These are phyloP conservation scores for Rhynchomys soricoides DNA, from an alignment of 2,113 vertebrate genomes.

Conservation along the genomic window DNA sequence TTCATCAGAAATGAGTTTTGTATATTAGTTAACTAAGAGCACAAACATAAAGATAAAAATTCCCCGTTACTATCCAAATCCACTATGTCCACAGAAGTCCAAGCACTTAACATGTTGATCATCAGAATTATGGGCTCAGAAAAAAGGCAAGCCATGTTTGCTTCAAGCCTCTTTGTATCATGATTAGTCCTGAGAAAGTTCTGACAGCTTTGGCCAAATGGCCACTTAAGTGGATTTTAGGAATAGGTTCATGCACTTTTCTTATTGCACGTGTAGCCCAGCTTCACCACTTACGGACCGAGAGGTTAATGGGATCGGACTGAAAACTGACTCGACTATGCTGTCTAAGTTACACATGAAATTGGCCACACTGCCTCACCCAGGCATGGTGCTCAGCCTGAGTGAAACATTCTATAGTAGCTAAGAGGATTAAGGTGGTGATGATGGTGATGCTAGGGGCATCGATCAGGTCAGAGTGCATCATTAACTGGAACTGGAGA, in stretches of 20 bases:
- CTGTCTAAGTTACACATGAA: not conserved
- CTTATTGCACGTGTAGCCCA: not conserved
- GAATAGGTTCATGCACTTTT: not conserved
- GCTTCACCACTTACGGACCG: not conserved
- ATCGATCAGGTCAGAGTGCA: not conserved
- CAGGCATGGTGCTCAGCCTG: fast-evolving
- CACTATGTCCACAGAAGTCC: not conserved
- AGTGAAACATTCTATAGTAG: not conserved
- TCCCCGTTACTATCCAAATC: not conserved
- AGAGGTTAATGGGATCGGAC: not conserved
- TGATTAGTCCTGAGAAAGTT: not conserved
- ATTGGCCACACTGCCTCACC: not conserved
- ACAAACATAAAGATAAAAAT: not conserved
- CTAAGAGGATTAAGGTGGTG: not conserved
- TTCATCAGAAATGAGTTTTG: slow-evolving; percentile 12
- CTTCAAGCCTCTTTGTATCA: not conserved
- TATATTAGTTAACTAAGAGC: not conserved
- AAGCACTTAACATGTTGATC: not conserved
- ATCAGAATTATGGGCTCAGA: slow-evolving; percentile 1
- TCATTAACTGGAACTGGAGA: slow-evolving; percentile 10
- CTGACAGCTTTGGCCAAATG: not conserved
- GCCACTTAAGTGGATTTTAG: not conserved
- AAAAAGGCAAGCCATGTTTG: not conserved
- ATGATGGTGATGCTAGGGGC: not conserved
- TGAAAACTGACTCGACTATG: not conserved